A percentile compares a stretch with the other conserved stretches of the same genome.
Conservation (phyloP, 1,140 invertebrate genomes). For the Saccostrea echinata region DNA sequence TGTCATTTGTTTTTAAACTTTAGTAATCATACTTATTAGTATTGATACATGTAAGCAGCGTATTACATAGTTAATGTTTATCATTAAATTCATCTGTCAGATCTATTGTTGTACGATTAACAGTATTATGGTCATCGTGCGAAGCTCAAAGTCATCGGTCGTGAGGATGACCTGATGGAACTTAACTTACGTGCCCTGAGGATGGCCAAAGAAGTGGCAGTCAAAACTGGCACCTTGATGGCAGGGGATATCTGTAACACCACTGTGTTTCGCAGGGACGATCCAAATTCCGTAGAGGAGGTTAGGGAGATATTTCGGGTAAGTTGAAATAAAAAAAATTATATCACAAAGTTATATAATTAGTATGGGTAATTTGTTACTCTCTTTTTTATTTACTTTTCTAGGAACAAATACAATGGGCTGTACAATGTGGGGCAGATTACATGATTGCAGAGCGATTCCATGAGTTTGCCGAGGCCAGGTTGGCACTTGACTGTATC, state of each 20-base stretch:
- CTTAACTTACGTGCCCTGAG: slow-evolving; percentile 68
- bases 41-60: too few relatives aligned
- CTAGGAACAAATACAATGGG: slow-evolving; percentile 73
- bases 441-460: slow-evolving; percentile 73
- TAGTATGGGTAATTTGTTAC: not conserved
- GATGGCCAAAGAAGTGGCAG: slow-evolving; percentile 70
- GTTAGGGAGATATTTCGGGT: slow-evolving; percentile 63
- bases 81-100: too few relatives aligned
- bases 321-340: not conserved
- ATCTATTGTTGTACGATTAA: not conserved
- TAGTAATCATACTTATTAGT: too few relatives aligned
- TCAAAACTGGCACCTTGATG: slow-evolving; percentile 68
- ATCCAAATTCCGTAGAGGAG: slow-evolving; percentile 49
- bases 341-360: not conserved
- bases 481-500: slow-evolving; percentile 70
- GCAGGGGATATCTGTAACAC: slow-evolving; percentile 73
- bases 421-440: slow-evolving; percentile 67
- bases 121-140: slow-evolving; percentile 74
- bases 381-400: not conserved
- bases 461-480: slow-evolving; percentile 68
- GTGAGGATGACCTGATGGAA: slow-evolving; percentile 68
- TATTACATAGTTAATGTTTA: too few relatives aligned
- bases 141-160: slow-evolving; percentile 66
- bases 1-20: too few relatives aligned
- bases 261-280: slow-evolving; percentile 58